Percentiles rank a stretch among this genome's conserved stretches.
phyloP scores from a whole-genome alignment of 2,797 vertebrate genomes.

The Pelodytes ibericus region DNA sequence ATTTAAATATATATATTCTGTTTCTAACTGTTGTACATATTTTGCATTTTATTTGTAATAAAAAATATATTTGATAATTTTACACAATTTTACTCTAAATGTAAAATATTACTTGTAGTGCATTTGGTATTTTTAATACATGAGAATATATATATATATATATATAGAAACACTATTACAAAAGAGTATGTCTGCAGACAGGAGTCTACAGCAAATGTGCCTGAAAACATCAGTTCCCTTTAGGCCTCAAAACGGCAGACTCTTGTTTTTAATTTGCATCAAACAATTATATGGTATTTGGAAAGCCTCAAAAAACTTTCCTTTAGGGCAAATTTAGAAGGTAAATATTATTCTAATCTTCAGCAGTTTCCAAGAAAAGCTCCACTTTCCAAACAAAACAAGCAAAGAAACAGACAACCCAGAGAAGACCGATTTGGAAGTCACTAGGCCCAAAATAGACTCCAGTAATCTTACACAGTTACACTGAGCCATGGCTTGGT shows the following conservation, averaged over 20 bases:
- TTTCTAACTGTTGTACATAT: no score
- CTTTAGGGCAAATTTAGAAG: slow-evolving; percentile 43
- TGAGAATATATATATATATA: no score
- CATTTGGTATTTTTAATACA: no score
- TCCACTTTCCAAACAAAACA: slow-evolving; percentile 36
- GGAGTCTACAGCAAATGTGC: not conserved
- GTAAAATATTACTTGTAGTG: no score
- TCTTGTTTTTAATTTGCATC: slow-evolving; percentile 52
- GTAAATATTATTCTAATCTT: slow-evolving; percentile 52
- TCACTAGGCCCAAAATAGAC: not conserved
- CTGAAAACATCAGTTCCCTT: not conserved
- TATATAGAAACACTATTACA: no score
- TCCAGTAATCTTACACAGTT: not conserved
- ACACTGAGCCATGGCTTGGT: not conserved
- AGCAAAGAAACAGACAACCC: slow-evolving; percentile 24
- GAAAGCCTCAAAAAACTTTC: slow-evolving; percentile 20
- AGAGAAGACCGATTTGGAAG: not conserved
- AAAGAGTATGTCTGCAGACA: not conserved
- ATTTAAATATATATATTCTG: no score
- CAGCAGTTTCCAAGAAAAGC: slow-evolving; percentile 26
- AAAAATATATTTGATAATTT: no score
- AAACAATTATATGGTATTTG: slow-evolving; percentile 48
- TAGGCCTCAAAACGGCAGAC: slow-evolving; percentile 22
- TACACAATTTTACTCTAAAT: no score
- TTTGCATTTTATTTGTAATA: no score